Conservation (phyloP, 2,888 invertebrate species). For the Aphidius colemani region DNA sequence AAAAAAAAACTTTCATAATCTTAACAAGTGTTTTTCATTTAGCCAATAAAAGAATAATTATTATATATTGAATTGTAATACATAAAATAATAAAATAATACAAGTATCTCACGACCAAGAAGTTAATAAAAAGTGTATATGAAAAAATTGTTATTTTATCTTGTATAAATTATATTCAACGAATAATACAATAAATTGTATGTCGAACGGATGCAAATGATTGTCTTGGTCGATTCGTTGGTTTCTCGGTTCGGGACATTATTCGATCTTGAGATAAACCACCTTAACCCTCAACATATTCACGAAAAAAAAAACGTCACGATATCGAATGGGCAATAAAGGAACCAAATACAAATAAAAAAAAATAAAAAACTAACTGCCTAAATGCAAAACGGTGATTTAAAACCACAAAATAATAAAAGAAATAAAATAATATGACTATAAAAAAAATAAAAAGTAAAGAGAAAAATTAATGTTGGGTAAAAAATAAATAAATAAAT, state of each 20-base stretch:
- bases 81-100: too few species aligned
- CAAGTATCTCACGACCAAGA: too few species aligned
- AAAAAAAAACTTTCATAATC: not conserved
- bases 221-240: not conserved
- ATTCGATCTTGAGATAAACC: constrained; percentile 19
- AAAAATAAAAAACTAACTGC: not conserved
- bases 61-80: too few species aligned
- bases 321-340: constrained; percentile 42
- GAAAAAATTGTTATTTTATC: constrained; percentile 13
- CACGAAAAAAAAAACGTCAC: constrained; percentile 14
- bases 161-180: constrained; percentile 30
- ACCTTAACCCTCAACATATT: constrained; percentile 14
- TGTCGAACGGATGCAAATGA: constrained; percentile 22
- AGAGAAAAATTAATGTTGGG: constrained; percentile 15
- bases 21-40: too few species aligned
- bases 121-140: too few species aligned
- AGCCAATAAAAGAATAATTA: constrained; percentile 1
- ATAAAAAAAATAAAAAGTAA: constrained; percentile 9
- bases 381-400: not conserved
- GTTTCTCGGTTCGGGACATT: constrained; percentile 11
- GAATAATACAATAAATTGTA: constrained; percentile 32
- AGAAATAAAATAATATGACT: not conserved
- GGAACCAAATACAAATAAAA: constrained; percentile 22
- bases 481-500: constrained; percentile 17
- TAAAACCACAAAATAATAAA: constrained; percentile 1